These are phyloP conservation scores for Falco punctatus DNA, from an alignment of 2,113 vertebrate species.

Conservation along the genomic window DNA sequence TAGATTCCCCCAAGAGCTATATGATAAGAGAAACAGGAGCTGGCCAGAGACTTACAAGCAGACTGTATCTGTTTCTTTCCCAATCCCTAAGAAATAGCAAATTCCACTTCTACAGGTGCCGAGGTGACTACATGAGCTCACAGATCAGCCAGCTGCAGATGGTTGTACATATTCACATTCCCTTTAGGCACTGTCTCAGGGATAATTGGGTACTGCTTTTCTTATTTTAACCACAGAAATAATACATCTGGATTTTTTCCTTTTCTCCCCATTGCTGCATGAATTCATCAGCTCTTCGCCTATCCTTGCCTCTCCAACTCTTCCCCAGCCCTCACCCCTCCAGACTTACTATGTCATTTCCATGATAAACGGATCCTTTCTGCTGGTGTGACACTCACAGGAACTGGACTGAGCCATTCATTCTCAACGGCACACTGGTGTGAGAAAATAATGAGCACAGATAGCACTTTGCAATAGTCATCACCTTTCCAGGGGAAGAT, in stretches of 20 bases:
- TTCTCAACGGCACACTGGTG: not conserved
- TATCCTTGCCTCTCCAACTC: not conserved
- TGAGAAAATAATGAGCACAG: not conserved
- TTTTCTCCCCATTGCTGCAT: not conserved
- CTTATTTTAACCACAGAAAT: not conserved
- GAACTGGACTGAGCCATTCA: not conserved
- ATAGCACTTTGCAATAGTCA: not conserved
- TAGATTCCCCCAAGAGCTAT: not conserved
- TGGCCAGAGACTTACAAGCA: not conserved
- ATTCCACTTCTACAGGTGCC: not conserved
- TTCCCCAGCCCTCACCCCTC: not conserved
- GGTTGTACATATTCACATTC: not conserved
- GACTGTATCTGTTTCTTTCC: not conserved
- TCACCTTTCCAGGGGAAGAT: not conserved
- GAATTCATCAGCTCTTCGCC: not conserved
- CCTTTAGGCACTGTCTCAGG: not conserved
- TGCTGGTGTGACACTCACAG: not conserved
- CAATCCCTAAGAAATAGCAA: not conserved
- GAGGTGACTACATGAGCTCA: not conserved
- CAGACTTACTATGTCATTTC: not conserved
- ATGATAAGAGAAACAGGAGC: not conserved
- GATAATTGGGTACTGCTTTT: not conserved
- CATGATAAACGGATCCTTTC: not conserved
- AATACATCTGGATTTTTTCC: not conserved
- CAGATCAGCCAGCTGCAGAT: not conserved